These are phyloP conservation scores for Lagenorhynchus albirostris DNA, from an alignment of 2,113 vertebrate species.

Conservation along the genomic window DNA sequence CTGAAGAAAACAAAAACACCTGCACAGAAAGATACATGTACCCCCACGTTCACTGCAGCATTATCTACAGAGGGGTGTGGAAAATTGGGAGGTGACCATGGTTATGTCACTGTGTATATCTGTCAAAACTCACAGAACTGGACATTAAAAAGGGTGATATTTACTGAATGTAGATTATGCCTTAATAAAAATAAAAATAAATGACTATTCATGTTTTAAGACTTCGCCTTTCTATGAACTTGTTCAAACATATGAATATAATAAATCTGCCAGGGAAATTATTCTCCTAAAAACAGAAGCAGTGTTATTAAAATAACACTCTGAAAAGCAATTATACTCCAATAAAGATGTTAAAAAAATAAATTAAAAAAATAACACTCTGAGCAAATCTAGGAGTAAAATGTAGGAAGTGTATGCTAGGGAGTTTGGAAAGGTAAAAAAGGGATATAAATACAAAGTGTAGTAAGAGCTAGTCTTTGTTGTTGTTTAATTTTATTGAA, in stretches of 20 bases:
- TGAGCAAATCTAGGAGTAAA: not conserved
- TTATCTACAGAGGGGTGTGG: not conserved
- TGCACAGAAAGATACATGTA: too few species aligned
- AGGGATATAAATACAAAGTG: not conserved
- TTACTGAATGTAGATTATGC: not conserved
- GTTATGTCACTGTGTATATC: accelerated
- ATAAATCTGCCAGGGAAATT: not conserved
- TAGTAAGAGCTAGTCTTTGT: not conserved
- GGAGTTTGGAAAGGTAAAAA: not conserved
- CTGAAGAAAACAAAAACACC: not conserved
- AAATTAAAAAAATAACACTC: not conserved
- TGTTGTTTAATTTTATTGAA: not conserved
- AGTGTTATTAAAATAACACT: not conserved
- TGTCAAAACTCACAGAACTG: not conserved
- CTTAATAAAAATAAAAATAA: not conserved
- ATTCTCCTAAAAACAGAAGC: not conserved
- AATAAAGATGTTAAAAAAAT: too few species aligned
- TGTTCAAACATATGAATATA: not conserved
- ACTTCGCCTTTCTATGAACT: not conserved
- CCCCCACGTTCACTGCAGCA: not conserved
- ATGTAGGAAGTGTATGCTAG: not conserved
- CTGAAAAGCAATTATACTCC: not conserved
- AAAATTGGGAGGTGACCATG: not conserved
- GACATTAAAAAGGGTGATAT: not conserved
- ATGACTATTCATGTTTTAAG: not conserved